A percentile compares a stretch with the other conserved stretches of the same genome.
Conservation (phyloP, 2,797 vertebrate species). For the Oreonectes daqikongensis region DNA sequence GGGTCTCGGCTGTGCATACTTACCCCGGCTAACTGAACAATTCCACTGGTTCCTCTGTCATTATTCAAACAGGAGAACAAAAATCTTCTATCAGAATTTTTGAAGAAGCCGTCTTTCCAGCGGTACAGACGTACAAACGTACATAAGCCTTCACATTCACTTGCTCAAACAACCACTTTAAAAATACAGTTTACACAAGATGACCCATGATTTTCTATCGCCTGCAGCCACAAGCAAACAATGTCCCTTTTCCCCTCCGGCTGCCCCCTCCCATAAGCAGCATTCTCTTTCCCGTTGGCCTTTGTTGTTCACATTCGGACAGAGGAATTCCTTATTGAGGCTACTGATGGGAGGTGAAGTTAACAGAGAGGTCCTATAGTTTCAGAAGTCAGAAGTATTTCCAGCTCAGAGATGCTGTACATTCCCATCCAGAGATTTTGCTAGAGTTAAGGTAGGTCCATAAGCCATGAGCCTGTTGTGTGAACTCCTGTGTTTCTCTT, state of each 20-base stretch:
- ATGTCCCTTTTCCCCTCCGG: constrained; percentile 76
- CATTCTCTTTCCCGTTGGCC: constrained; percentile 63
- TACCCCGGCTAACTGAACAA: constrained; percentile 77
- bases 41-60: constrained; percentile 74
- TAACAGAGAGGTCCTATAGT: constrained; percentile 73
- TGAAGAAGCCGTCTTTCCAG: constrained; percentile 69
- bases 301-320: constrained; percentile 72
- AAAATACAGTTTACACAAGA: constrained; percentile 70
- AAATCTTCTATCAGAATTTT: constrained; percentile 80
- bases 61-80: constrained; percentile 72
- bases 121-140: constrained; percentile 57
- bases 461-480: constrained; percentile 43
- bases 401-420: constrained; percentile 60
- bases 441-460: constrained; percentile 23
- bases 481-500: constrained; percentile 65
- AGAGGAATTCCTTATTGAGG: constrained; percentile 78
- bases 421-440: constrained; percentile 20
- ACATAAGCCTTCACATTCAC: constrained; percentile 56
- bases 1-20: constrained; percentile 70
- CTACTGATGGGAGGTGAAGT: constrained; percentile 69
- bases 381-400: constrained; percentile 66
- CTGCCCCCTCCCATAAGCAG: constrained; percentile 74
- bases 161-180: constrained; percentile 71
- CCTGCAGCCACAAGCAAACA: constrained; percentile 83
- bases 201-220: constrained; percentile 82